These are phyloP conservation scores for Ptyas mucosa DNA, from an alignment of 2,113 vertebrate species.

Conservation along the genomic window DNA sequence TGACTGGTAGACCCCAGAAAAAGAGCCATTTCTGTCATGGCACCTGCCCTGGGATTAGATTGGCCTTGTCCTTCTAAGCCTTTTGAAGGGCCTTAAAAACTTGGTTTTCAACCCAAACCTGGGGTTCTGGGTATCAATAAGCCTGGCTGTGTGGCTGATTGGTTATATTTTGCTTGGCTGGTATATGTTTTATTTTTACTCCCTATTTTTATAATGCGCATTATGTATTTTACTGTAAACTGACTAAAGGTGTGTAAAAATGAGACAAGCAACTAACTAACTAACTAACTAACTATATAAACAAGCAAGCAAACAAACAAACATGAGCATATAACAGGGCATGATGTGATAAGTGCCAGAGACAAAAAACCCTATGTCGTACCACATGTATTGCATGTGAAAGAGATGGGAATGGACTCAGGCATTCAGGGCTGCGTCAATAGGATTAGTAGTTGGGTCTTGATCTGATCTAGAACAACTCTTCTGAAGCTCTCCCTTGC, in stretches of 20 bases:
- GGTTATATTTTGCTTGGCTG: neutral
- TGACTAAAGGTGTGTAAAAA: neutral
- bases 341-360: neutral
- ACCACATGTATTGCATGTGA: neutral
- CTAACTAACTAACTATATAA: neutral
- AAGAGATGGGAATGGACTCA: neutral
- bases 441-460: neutral
- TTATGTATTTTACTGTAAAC: neutral
- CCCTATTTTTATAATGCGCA: neutral
- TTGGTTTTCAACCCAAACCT: neutral
- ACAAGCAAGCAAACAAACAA: neutral
- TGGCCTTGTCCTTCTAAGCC: neutral
- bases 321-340: neutral
- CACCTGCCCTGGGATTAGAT: neutral
- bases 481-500: neutral
- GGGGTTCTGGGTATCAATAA: neutral
- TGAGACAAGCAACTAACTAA: neutral
- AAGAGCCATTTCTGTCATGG: neutral
- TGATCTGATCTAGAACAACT: neutral
- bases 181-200: neutral
- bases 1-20: neutral
- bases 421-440: neutral
- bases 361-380: neutral
- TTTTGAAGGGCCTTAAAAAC: neutral
- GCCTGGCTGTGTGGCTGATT: neutral